Percentiles rank a stretch among this genome's conserved stretches.
phyloP scores from a whole-genome alignment of 2,888 invertebrate genomes.

The Drosophila suboccidentalis region DNA sequence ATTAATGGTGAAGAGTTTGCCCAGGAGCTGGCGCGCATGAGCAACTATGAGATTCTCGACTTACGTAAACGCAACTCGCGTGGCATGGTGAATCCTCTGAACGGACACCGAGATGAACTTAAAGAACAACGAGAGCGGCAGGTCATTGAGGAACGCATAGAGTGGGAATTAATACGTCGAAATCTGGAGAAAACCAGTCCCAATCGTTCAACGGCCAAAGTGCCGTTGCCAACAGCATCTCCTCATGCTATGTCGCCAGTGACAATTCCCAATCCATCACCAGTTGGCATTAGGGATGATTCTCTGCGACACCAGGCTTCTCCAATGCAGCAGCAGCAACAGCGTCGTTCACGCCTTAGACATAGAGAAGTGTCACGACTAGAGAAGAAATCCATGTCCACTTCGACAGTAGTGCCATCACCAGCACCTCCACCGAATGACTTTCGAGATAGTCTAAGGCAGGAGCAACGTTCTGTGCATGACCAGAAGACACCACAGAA shows the following conservation, averaged over 20 bases:
- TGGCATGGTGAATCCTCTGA: slow-evolving; percentile 47
- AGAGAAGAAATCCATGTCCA: background rate
- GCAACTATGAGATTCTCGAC: slow-evolving; percentile 80
- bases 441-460: background rate
- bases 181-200: slow-evolving; percentile 37
- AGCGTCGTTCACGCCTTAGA: background rate
- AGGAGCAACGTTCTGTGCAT: background rate
- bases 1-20: slow-evolving; percentile 82
- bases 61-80: slow-evolving; percentile 78
- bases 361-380: background rate
- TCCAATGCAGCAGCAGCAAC: background rate
- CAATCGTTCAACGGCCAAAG: background rate
- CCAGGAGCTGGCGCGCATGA: slow-evolving; percentile 74
- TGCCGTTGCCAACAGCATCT: slow-evolving; percentile 1
- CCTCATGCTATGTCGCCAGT: background rate
- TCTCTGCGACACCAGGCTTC: background rate
- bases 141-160: slow-evolving; percentile 64
- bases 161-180: slow-evolving; percentile 61
- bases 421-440: background rate
- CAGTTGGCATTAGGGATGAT: slow-evolving; percentile 19
- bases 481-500: background rate
- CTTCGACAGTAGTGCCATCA: background rate
- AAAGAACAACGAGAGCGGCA: slow-evolving; percentile 40
- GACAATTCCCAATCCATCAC: background rate
- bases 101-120: slow-evolving; percentile 41